Percentiles rank a stretch among this genome's conserved stretches.
These are phyloP conservation scores for Salvelinus alpinus DNA, from an alignment of 2,113 vertebrate genomes.

Conservation along the genomic window DNA sequence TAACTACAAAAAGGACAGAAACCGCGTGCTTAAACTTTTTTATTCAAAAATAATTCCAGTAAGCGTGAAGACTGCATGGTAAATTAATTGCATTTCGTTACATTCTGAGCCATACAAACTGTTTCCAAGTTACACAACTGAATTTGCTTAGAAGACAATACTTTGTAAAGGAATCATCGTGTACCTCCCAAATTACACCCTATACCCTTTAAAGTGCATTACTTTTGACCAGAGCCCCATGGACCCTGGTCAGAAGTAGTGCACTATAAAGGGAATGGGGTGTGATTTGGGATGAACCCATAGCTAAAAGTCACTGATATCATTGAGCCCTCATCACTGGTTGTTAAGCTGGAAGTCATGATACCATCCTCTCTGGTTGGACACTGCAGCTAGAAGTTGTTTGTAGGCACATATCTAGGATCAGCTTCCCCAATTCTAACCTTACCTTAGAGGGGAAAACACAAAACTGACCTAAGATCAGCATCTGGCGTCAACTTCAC, in stretches of 20 bases:
- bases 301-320: conserved; percentile 79
- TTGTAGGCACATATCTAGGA: conserved; percentile 34
- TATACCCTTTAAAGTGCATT: no score
- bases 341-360: conserved; percentile 61
- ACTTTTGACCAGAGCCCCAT: no score
- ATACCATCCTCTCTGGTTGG: conserved; percentile 20
- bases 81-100: conserved; percentile 77
- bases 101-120: conserved; percentile 82
- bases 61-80: conserved; percentile 81
- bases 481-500: conserved; percentile 26
- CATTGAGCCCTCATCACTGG: conserved; percentile 66
- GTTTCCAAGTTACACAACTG: conserved; percentile 74
- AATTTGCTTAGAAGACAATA: conserved; percentile 68
- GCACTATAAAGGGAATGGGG: not conserved
- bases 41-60: conserved; percentile 79
- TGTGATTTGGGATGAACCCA: not conserved
- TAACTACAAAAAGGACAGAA: conserved; percentile 25
- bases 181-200: no score
- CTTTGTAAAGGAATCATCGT: conserved; percentile 70
- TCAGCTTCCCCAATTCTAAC: not conserved
- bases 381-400: conserved; percentile 3
- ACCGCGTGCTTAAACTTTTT: conserved; percentile 60
- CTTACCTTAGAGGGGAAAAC: not conserved
- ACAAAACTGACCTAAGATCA: conserved; percentile 24
- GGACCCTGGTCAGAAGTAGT: not conserved